Base-by-base conservation (phyloP, 2,888 invertebrate species). In the Leistus spinibarbis region DNA sequence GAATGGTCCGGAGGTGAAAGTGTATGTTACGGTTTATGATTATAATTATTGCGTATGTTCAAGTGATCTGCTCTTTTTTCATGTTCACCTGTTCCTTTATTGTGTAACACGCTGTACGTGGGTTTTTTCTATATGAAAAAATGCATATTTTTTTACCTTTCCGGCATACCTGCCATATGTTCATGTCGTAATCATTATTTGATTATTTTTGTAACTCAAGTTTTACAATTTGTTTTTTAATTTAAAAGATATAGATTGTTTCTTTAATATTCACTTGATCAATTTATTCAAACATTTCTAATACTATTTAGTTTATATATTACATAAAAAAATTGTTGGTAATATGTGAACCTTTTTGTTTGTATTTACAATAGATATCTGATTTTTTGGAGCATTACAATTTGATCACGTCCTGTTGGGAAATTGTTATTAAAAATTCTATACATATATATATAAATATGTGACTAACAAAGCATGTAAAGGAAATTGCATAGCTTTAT, bases 1-100 rank as follows among this genome's bases (percentile, higher is more conserved):
- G 65, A 72, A 72, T 72, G 66, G 72, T 72, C 64, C 64, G 24
- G 54, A 66, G 72, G 72, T 72, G 72, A 72, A 72, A 72, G 72
- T 40, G 40, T 72, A 54, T 72, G 72, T 65, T 72, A 72, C 72
- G 66, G 65, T 72, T 23, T 23, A 54, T 27, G 62, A 70, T 17
- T 54, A 65, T 71, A 69, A 69, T 40, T 40, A 40, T 69, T 69
- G 69, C 69, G 62, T 53, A 60, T 60, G 22, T 22, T 40, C 40
- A 40, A 40, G 10, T 40, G 40, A 40, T 40, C 40, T 40, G 40
- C 40, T 40, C 5, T 40, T 40, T n/a, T n/a, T 40, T 40, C 40
- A 10, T 40, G 40, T 40, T 40, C 40, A 40, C 40, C n/a, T n/a
- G n/a, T n/a, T n/a, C n/a, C n/a, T n/a, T n/a, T n/a, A n/a, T 40